Evolutionary conservation across 2,113 vertebrate species (phyloP).

Genomic region (Microcebus griseorufus): DNA sequence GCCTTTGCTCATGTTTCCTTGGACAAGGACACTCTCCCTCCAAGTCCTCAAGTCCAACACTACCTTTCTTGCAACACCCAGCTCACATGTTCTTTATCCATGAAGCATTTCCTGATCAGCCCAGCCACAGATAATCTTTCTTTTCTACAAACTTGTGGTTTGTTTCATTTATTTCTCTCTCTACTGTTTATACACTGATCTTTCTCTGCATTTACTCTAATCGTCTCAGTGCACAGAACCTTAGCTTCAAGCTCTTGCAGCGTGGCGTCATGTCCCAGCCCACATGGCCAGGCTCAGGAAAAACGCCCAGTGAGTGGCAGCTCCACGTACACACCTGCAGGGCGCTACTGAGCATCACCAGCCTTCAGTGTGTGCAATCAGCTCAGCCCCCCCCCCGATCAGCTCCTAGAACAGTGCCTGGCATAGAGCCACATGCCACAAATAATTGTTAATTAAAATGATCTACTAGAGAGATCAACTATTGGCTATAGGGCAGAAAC

Average conservation of each 20-base stretch:
- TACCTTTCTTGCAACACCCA: background rate
- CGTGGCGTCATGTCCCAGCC: accelerated
- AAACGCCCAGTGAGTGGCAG: background rate
- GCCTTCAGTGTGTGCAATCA: too few species aligned
- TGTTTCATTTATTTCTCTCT: background rate
- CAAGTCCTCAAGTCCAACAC: background rate
- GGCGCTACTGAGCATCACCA: background rate
- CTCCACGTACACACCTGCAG: accelerated
- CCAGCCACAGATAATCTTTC: background rate
- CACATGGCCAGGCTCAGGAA: accelerated
- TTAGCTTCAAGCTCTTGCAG: background rate
- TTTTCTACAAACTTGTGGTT: background rate
- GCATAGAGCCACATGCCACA: background rate
- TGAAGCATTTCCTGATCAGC: background rate
- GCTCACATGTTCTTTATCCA: background rate
- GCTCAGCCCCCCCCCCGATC: background rate
- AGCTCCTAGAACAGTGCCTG: background rate
- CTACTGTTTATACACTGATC: background rate
- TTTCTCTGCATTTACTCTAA: background rate
- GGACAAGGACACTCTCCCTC: background rate
- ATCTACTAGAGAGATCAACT: background rate
- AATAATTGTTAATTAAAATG: background rate
- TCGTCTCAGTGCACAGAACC: background rate
- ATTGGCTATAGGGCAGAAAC: background rate
- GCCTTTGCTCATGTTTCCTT: background rate